Evolutionary conservation across 2,888 invertebrate species (phyloP), one percentile per base, ranked within the genome.

Genomic region (Chrysotoxum bicinctum): DNA sequence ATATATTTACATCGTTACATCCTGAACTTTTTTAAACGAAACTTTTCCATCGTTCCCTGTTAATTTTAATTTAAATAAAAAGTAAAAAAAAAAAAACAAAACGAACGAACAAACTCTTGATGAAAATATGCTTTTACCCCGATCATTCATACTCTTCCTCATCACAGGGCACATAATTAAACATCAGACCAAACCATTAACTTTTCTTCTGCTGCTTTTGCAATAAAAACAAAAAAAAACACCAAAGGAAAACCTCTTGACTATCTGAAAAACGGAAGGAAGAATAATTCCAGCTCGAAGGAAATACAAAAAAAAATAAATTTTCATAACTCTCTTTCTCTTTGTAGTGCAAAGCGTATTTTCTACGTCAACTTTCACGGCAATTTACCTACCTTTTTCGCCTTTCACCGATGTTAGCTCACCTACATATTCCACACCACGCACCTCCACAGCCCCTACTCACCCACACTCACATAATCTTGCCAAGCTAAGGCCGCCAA

Each of bases 191-290:
- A 66, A 66, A 32, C 50, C 66, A 66, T 66, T 66, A 66, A 30
- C 32, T 35, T 66, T 66, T 23, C 66, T 66, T 64, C 32, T 64
- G 19, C 19, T 32, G 26, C 43, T 26, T 40, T 26, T 58, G 35
- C 16, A 7, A 54, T 7, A 35, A 12, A 43, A n/a, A 43, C 9
- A 7, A 35, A 19, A 35, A 21, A 60, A n/a, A 40, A 26, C 5
- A 43, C 1, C 14, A 0, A 58, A 58, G 1, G 35, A 35, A 50
- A 45, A 37, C 45, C 64, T 50, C 48, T 50, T 66, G 21, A 66
- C 35, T 66, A 66, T 50, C 48, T 21, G 21, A 30, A 50, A 66
- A 66, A 50, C 66, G 66, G 66, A 66, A 66, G 66, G 50, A 66
- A 66, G 48, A 64, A 48, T 32, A 50, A 66, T 50, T 66, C 35